Evolutionary conservation across 2,797 vertebrate species (phyloP).

Genomic region (Semaprochilodus insignis): DNA sequence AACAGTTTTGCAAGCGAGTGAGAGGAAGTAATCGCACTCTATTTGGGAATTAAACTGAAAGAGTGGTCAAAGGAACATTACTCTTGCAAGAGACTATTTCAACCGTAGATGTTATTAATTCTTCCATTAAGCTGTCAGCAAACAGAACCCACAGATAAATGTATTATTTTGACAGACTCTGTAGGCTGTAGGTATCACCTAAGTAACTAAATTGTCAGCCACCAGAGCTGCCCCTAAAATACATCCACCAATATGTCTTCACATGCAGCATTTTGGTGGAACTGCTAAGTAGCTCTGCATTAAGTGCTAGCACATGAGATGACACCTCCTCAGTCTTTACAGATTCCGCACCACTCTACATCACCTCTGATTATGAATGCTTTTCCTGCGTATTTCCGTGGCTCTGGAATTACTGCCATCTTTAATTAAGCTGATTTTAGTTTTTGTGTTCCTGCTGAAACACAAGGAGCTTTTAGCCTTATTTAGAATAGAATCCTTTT

Average conservation of each 20-base stretch:
- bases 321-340: not conserved
- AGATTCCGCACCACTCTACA: not conserved
- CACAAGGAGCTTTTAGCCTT: no score
- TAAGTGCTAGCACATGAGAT: not conserved
- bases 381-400: not conserved
- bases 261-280: not conserved
- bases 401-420: not conserved
- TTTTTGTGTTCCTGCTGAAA: no score
- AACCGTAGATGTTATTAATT: conserved; percentile 40
- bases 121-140: conserved; percentile 38
- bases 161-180: conserved; percentile 7
- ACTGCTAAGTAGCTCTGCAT: not conserved
- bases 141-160: conserved; percentile 24
- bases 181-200: conserved; percentile 2
- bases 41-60: conserved; percentile 15
- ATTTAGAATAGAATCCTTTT: no score
- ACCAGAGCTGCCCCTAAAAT: conserved; percentile 10
- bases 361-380: not conserved
- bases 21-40: conserved; percentile 28
- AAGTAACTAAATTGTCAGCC: conserved; percentile 12
- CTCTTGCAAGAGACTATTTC: conserved; percentile 45
- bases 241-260: not conserved
- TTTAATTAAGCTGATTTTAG: not conserved
- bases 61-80: conserved; percentile 17
- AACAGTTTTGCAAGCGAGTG: conserved; percentile 2